Evolutionary conservation across 1,140 invertebrate species (phyloP).

Genomic region (Cyrtorhinus lividipennis): DNA sequence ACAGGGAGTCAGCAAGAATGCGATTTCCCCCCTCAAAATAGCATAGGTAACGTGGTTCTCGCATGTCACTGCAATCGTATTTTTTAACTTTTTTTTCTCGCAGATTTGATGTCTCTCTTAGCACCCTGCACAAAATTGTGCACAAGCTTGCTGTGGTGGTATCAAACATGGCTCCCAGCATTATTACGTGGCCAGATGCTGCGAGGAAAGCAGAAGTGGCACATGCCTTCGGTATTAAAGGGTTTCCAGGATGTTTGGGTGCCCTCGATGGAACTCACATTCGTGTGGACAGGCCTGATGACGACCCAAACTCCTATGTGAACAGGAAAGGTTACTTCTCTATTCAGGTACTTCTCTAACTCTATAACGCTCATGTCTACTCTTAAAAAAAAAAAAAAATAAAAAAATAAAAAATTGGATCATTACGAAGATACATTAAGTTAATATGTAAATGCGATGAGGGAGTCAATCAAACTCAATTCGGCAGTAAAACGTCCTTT

Average conservation of each 20-base stretch:
- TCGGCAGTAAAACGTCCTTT: not conserved
- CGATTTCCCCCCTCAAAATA: too few species aligned
- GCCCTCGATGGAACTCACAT: conserved; percentile 26
- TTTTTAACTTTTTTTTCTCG: too few species aligned
- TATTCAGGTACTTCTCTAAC: conserved; percentile 18
- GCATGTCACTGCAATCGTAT: too few species aligned
- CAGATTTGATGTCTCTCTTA: conserved; percentile 27
- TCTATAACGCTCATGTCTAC: not conserved
- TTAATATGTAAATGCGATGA: conserved; percentile 5
- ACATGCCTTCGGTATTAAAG: conserved; percentile 3
- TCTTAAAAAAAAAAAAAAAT: not conserved
- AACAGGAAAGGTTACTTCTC: conserved; percentile 25
- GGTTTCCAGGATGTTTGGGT: conserved; percentile 26
- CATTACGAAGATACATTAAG: not conserved
- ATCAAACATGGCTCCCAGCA: not conserved
- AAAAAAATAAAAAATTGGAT: not conserved
- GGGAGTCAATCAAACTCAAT: too few species aligned
- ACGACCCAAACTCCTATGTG: conserved; percentile 23
- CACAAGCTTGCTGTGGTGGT: conserved; percentile 12
- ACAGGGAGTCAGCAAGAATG: too few species aligned
- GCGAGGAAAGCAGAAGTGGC: conserved; percentile 14
- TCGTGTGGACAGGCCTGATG: conserved; percentile 23
- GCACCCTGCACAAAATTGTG: conserved; percentile 25
- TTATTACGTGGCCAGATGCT: conserved; percentile 20
- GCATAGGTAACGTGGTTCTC: too few species aligned